phyloP scores from a whole-genome alignment of 1,140 invertebrate genomes.

The Pseudomyrmex flavicornis region DNA sequence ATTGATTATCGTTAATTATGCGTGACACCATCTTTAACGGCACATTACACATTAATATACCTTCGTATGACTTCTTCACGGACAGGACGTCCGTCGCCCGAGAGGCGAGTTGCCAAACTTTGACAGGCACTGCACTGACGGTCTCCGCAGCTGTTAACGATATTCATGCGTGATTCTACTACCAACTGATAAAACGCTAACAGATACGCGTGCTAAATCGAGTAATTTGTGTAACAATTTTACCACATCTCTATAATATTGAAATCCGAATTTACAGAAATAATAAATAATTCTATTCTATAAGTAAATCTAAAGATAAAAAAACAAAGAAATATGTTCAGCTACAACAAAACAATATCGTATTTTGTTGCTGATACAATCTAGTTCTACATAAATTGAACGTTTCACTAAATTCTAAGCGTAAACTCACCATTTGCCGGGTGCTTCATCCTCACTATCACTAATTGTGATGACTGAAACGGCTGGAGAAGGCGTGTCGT shows the following conservation, averaged over 20 bases:
- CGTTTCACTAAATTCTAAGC: neutral
- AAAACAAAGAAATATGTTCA: neutral
- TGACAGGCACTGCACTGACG: conserved; percentile 83
- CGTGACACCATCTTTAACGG: neutral
- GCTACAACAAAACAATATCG: neutral
- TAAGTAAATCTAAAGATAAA: conserved; percentile 13
- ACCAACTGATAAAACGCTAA: conserved; percentile 68
- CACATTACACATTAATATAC: conserved; percentile 77
- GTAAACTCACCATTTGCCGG: conserved; percentile 83
- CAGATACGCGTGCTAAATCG: conserved; percentile 42
- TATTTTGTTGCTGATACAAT: neutral
- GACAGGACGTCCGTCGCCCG: conserved; percentile 82
- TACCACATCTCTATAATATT: neutral
- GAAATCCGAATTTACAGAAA: conserved; percentile 23
- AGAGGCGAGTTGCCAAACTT: conserved; percentile 83
- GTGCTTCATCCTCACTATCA: conserved; percentile 96
- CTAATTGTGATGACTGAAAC: conserved; percentile 99
- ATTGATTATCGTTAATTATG: conserved; percentile 40
- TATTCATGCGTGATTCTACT: conserved; percentile 82
- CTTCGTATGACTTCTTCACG: conserved; percentile 83
- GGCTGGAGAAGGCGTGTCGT: conserved; percentile 96
- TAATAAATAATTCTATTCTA: conserved; percentile 1
- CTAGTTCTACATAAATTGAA: too few relatives aligned
- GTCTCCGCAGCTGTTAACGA: conserved; percentile 83
- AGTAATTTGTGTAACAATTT: neutral